Evolutionary conservation across 1,140 invertebrate species (phyloP).

Genomic region (Drosophila pachea): DNA sequence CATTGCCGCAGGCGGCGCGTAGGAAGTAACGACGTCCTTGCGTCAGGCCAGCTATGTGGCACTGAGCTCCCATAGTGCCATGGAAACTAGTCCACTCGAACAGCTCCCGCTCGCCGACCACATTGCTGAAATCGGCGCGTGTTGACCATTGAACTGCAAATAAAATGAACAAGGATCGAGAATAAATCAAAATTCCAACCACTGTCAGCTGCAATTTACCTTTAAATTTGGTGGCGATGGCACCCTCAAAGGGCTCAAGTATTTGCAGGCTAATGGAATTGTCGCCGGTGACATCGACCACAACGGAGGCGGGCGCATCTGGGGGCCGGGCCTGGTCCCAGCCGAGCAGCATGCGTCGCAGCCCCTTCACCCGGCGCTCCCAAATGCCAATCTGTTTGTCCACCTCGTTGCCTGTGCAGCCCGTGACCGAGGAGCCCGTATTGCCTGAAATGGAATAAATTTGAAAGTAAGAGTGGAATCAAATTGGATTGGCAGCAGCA

Average conservation of each 20-base stretch:
- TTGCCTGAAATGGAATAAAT: conserved; percentile 58
- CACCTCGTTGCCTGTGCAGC: conserved; percentile 85
- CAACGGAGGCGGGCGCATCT: conserved; percentile 87
- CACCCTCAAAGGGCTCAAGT: conserved; percentile 80
- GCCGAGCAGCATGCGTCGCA: conserved; percentile 83
- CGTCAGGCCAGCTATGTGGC: conserved; percentile 86
- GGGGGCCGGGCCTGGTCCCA: conserved; percentile 86
- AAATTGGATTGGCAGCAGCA: conserved; percentile 7
- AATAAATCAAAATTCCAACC: conserved; percentile 4
- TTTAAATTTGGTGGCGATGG: conserved; percentile 94
- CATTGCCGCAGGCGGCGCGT: conserved; percentile 90
- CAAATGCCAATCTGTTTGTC: conserved; percentile 93
- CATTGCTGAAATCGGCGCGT: conserved; percentile 87
- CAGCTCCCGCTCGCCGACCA: conserved; percentile 89
- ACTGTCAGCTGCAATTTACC: conserved; percentile 80
- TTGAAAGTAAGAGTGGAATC: conserved; percentile 10
- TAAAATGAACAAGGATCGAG: conserved; percentile 47
- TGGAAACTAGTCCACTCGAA: conserved; percentile 83
- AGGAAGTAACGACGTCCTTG: conserved; percentile 93
- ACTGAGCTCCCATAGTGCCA: conserved; percentile 82
- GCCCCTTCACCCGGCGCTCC: conserved; percentile 89
- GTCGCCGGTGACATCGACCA: conserved; percentile 90
- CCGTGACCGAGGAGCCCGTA: conserved; percentile 80
- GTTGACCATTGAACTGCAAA: conserved; percentile 91
- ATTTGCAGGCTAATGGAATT: conserved; percentile 86